Conservation (phyloP, 2,113 vertebrate genomes). For the Pheucticus melanocephalus region DNA sequence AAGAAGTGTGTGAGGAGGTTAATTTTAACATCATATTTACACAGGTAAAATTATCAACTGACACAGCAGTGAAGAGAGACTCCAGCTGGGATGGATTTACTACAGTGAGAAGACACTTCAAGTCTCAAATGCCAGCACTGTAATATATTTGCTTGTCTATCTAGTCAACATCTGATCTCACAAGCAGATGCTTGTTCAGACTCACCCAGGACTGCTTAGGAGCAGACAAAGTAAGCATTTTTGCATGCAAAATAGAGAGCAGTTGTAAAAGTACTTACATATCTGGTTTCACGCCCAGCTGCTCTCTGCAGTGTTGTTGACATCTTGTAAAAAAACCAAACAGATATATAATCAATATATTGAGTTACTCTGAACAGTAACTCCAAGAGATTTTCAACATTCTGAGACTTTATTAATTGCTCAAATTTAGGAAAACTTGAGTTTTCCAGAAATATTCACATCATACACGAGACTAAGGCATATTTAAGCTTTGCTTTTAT, state of each 20-base stretch:
- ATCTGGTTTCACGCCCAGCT: conserved; percentile 93
- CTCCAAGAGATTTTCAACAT: neutral
- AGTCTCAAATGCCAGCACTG: neutral
- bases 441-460: neutral
- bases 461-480: neutral
- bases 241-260: neutral
- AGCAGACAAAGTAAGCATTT: neutral
- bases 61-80: neutral
- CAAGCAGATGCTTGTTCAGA: neutral
- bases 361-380: neutral
- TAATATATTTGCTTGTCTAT: neutral
- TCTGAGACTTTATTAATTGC: neutral
- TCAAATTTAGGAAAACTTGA: neutral
- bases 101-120: neutral
- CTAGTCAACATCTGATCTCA: neutral
- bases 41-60: neutral
- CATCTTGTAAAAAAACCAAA: conserved; percentile 58
- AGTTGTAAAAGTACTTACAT: conserved; percentile 79
- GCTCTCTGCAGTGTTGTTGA: conserved; percentile 72
- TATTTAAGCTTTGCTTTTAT: neutral
- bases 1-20: neutral
- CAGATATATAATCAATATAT: neutral
- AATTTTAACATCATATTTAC: neutral
- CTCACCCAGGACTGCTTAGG: neutral
- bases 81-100: neutral